These are phyloP conservation scores for Campylorhamphus procurvoides DNA, from an alignment of 2,113 vertebrate species.

Conservation along the genomic window DNA sequence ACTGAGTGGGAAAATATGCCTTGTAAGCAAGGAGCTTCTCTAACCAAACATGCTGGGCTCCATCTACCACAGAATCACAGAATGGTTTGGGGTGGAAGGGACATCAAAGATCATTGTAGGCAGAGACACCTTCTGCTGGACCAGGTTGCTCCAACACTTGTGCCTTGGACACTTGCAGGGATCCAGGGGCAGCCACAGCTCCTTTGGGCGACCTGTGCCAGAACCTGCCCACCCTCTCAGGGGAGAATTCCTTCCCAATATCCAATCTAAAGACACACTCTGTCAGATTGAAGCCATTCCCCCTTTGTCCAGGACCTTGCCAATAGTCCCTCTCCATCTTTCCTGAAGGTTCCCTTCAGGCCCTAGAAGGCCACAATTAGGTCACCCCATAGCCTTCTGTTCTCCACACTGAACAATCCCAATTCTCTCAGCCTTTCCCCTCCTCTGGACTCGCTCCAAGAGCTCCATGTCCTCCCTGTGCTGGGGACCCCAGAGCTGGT, in stretches of 20 bases:
- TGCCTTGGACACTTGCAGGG: not conserved
- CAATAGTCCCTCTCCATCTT: not conserved
- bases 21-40: not conserved
- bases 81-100: not conserved
- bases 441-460: not conserved
- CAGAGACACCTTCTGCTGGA: not conserved
- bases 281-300: not conserved
- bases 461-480: not conserved
- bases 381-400: not conserved
- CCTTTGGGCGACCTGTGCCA: not conserved
- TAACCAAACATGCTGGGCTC: not conserved
- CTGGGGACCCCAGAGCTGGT: not conserved
- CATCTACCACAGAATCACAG: not conserved
- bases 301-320: too few species aligned
- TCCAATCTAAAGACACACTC: fast-evolving
- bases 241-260: fast-evolving
- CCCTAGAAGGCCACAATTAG: fast-evolving
- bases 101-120: not conserved
- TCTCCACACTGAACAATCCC: not conserved
- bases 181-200: not conserved
- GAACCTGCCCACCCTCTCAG: fast-evolving
- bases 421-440: not conserved
- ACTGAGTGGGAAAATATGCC: not conserved
- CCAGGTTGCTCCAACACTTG: not conserved
- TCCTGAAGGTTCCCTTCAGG: fast-evolving